Evolutionary conservation across 2,888 invertebrate species (phyloP), one percentile per base, ranked within the genome.

Genomic region (Calliscelio sp.): DNA sequence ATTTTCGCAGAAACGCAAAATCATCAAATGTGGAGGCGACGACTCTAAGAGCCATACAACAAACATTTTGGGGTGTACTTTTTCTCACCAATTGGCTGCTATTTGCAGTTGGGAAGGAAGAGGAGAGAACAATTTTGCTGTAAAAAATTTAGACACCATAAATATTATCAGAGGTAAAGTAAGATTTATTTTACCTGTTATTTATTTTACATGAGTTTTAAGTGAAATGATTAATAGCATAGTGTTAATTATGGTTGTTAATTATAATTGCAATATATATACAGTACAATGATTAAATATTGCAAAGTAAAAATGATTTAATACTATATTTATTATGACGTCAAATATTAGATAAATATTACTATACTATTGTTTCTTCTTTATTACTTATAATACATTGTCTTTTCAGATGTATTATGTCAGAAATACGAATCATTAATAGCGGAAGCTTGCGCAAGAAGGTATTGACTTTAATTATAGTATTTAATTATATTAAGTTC

Each of bases 101-200:
- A 1, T 8, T 16, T 55, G 55, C 32, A n/a, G 28, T 1, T 55
- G 32, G 55, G 10, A 32, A 18, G 55, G 55, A 6, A 14, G 14
- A 28, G 55, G 55, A 2, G 32, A 55, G 24, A 55, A 55, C 32
- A 55, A 55, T 32, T 55, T 16, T 24, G 10, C 10, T 16, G 18
- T 55, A 6, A 16, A 55, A n/a, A 11, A 55, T 55, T 32, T 55
- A 16, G 32, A 32, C 28, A 28, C 32, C 4, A 55, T 55, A 32
- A 55, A 55, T 16, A 18, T 55, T 16, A 55, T 55, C 3, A 28
- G 32, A 55, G 32, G 55, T 53, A 53, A 53, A 53, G 28, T 8
- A 28, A 28, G 28, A 28, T 28, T 53, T 53, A 41, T 41, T 14
- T 41, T 41, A 41, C n/a, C n/a, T n/a, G n/a, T n/a, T n/a, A n/a